Evolutionary conservation across 2,113 vertebrate genomes (phyloP).

Genomic region (Leptobrachium ailaonicum): DNA sequence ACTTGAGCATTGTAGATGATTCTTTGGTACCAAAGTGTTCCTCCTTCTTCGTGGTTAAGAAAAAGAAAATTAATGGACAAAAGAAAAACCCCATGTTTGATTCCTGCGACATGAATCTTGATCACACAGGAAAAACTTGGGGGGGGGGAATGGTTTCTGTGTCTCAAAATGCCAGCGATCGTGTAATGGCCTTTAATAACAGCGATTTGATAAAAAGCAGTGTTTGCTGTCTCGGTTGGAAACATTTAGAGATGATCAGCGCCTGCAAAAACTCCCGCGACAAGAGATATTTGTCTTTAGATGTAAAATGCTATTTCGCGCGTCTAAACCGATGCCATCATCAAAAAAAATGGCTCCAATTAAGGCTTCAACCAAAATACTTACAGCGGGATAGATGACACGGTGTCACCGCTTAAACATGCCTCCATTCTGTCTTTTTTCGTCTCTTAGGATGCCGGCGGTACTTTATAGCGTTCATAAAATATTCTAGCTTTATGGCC

Average conservation of each 20-base stretch:
- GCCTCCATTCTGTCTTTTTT: slow-evolving; percentile 3
- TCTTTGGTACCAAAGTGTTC: no score
- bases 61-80: no score
- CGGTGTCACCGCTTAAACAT: slow-evolving; percentile 14
- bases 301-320: slow-evolving; percentile 19
- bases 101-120: no score
- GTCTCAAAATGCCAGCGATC: neutral
- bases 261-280: slow-evolving; percentile 1
- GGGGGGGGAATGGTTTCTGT: neutral
- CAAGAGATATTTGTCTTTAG: slow-evolving; percentile 1
- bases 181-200: slow-evolving; percentile 4
- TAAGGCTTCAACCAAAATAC: slow-evolving; percentile 36
- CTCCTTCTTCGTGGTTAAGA: no score
- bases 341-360: slow-evolving; percentile 37
- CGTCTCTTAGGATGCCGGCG: slow-evolving; percentile 18
- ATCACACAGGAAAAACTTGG: no score
- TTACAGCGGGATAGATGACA: slow-evolving; percentile 23
- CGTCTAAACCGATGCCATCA: slow-evolving; percentile 25
- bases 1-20: no score
- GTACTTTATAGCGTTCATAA: slow-evolving; percentile 23
- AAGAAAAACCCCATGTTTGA: no score
- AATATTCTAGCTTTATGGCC: slow-evolving; percentile 27
- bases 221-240: slow-evolving; percentile 7
- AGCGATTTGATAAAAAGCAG: slow-evolving; percentile 7
- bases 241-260: neutral